A percentile compares a stretch with the other conserved stretches of the same genome.
Evolutionary conservation across 2,888 invertebrate species (phyloP).

Genomic region (Blastobasis lacticolella): DNA sequence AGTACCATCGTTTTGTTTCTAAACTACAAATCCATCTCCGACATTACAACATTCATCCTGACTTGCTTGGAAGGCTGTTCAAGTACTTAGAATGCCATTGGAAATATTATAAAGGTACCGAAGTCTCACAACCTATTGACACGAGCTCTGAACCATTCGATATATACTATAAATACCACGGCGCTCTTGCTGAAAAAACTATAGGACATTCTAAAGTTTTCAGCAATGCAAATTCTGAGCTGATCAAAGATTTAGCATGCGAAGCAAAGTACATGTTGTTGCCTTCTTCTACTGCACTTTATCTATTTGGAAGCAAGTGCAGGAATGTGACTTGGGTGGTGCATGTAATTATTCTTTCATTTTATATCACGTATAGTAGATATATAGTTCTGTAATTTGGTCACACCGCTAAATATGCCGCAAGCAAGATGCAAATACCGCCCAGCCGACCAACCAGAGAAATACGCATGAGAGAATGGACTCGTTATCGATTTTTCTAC

Average conservation of each 20-base stretch:
- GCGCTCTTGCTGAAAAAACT: constrained; percentile 43
- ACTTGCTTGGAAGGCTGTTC: constrained; percentile 38
- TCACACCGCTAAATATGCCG: too few species aligned
- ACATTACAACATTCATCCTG: constrained; percentile 37
- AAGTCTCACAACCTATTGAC: constrained; percentile 37
- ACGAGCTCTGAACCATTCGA: constrained; percentile 45
- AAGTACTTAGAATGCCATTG: constrained; percentile 51
- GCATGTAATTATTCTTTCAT: constrained; percentile 28
- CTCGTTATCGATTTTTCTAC: too few species aligned
- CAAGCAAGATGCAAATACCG: too few species aligned
- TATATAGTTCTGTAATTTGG: too few species aligned
- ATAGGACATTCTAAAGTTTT: constrained; percentile 41
- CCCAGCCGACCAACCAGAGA: too few species aligned
- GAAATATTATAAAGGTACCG: constrained; percentile 48
- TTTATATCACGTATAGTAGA: too few species aligned
- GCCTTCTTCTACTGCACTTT: constrained; percentile 34
- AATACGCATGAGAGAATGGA: too few species aligned
- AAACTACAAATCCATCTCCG: constrained; percentile 37
- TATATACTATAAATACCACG: constrained; percentile 52
- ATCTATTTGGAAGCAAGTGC: constrained; percentile 36
- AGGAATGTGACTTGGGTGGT: constrained; percentile 45
- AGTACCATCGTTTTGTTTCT: constrained; percentile 42
- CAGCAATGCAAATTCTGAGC: constrained; percentile 28
- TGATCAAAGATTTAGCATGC: constrained; percentile 43
- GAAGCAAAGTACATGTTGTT: constrained; percentile 37